Base-by-base conservation (phyloP, 2,888 invertebrate species). In the Agriopis marginaria region DNA sequence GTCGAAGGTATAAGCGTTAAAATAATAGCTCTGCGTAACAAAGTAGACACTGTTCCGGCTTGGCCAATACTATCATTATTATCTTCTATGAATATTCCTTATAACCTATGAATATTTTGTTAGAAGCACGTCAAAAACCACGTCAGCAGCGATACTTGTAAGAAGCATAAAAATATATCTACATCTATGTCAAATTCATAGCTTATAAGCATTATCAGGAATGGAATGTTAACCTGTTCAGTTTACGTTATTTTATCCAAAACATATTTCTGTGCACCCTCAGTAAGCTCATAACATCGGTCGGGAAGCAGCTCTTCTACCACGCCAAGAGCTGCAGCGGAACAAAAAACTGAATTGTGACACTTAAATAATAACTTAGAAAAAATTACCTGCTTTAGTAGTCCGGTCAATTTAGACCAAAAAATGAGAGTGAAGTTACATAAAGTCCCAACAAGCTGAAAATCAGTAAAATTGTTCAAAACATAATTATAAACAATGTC, bases 161-260 rank as follows among this genome's bases (percentile, higher is more conserved):
- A 51, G 51, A 51, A 17, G 23, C 51, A 51, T 51, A 51, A 51
- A 51, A 51, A 51, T 51, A 51, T 50, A 50, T 49, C 49, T 14
- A n/a, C 14, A 50, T 50, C 17, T 17, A 50, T 23, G 51, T 10
- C 51, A 51, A 56, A 11, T 49, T 56, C 40, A 49, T 49, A 42
- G 40, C 49, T 56, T 39, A 40, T 39, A 39, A 56, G 17, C 12
- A 23, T 47, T 42, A 56, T n/a, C 3, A 45, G 45, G n/a, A n/a
- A 47, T 4, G n/a, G 7, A 47, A 47, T 7, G n/a, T 47, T n/a
- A 32, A 40, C 39, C 8, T 40, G 8, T 40, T 17, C 6, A 12
- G 23, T 56, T 70, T 76, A 76, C 74, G 71, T 75, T 70, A 71
- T 56, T 72, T 32, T 17, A 66, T 42, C 54, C 60, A 49, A 61